phyloP scores from a whole-genome alignment of 2,888 invertebrate species.

The Nasonovia ribisnigri region DNA sequence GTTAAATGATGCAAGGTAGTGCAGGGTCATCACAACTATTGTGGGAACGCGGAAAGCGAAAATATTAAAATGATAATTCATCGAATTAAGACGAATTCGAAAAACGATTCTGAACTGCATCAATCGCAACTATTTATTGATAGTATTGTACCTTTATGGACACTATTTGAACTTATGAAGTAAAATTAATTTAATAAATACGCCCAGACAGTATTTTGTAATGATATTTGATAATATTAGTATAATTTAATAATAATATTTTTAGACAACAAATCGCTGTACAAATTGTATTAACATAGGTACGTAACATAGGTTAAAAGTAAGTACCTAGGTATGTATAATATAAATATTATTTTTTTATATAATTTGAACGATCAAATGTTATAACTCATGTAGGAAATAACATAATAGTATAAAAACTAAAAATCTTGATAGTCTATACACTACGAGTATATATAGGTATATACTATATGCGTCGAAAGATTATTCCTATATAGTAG shows the following conservation, averaged over 20 bases:
- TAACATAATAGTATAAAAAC: background rate
- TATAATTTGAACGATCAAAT: background rate
- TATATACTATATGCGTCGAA: too few species aligned
- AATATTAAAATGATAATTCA: background rate
- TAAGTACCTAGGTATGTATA: background rate
- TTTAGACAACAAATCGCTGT: too few species aligned
- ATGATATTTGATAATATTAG: too few species aligned
- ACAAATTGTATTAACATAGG: background rate
- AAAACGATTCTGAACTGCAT: background rate
- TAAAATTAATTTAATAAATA: background rate
- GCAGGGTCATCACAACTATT: background rate
- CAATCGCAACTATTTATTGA: background rate
- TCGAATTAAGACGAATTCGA: background rate
- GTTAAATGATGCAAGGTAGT: background rate
- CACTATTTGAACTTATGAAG: background rate
- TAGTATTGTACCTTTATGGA: background rate
- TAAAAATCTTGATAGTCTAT: background rate
- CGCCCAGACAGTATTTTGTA: too few species aligned
- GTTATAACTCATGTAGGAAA: background rate
- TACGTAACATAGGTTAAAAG: background rate
- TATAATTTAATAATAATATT: too few species aligned
- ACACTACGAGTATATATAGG: too few species aligned
- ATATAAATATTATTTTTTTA: background rate
- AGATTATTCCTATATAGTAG: background rate
- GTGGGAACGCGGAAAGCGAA: background rate